Evolutionary conservation across 2,888 invertebrate species (phyloP), one percentile per base, ranked within the genome.

Genomic region (Hofmannophila pseudospretella): DNA sequence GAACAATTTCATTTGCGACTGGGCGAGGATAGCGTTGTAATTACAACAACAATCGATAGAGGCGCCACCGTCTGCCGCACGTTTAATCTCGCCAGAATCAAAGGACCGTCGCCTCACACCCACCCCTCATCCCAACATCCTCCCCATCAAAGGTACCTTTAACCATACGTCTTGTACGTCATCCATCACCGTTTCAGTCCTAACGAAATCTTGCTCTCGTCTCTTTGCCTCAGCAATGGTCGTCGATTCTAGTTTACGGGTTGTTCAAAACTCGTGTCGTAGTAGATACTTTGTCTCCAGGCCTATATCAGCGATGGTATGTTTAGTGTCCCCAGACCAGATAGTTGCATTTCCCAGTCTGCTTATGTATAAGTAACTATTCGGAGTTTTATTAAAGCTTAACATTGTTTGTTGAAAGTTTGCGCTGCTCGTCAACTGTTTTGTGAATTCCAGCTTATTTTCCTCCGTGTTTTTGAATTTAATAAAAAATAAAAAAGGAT

Each of bases 21-120:
- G 86, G 75, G 79, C 81, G 85, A 85, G 79, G 71, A 86, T 80
- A 82, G 81, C 81, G 82, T 74, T 77, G 81, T 87, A 86, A 87
- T 86, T 87, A 85, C 80, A 82, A 86, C 87, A 86, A 86, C 87
- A 86, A 87, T 88, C 87, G 86, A 87, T 87, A 82, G 80, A 81
- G 79, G 79, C 82, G 84, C 85, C 84, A 82, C 86, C 85, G 86
- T 85, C 85, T 80, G 85, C 81, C 79, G 84, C 87, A 84, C 84
- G 87, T 80, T 84, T 86, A 86, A 82, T 81, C 84, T 86, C 84
- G 77, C 78, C 74, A 73, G 78, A 86, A 84, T 81, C 82, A 81
- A 82, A 84, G 85, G 82, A 82, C 80, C 74, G 76, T 74, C 79
- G 75, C 81, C 80, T 78, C 81, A 80, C 78, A 75, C 78, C 80